phyloP scores from a whole-genome alignment of 1,140 invertebrate genomes.

The Batillaria attramentaria region DNA sequence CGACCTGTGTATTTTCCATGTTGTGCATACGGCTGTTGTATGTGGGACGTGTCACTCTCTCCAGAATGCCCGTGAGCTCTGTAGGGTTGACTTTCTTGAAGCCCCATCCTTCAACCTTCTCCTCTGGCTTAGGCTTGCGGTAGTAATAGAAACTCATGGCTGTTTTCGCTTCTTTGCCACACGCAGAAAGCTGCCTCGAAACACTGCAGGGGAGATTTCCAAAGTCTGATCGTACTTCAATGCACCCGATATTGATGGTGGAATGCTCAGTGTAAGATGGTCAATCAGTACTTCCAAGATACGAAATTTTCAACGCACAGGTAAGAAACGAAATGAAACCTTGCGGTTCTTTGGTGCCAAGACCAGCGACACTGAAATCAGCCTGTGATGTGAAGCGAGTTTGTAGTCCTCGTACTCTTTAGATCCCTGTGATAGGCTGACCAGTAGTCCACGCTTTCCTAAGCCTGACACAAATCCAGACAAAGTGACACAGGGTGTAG shows the following conservation, averaged over 20 bases:
- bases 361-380: no score
- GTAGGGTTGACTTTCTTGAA: conserved; percentile 30
- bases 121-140: conserved; percentile 16
- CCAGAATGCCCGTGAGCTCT: conserved; percentile 34
- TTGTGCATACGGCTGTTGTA: conserved; percentile 34
- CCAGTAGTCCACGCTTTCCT: no score
- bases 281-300: not conserved
- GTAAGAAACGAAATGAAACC: no score
- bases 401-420: no score
- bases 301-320: no score
- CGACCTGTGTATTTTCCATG: conserved; percentile 21
- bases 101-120: conserved; percentile 25
- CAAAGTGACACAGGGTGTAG: no score
- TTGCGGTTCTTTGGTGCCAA: no score
- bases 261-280: not conserved
- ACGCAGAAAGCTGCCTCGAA: not conserved
- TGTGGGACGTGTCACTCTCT: conserved; percentile 32
- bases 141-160: conserved; percentile 39
- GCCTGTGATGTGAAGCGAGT: no score
- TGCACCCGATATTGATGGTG: not conserved
- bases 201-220: not conserved
- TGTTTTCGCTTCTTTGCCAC: not conserved
- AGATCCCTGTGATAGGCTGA: no score
- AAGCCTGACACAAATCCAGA: no score
- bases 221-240: not conserved